A percentile compares a stretch with the other conserved stretches of the same genome.
These are phyloP conservation scores for Orthonyx spaldingii DNA, from an alignment of 2,113 vertebrate genomes.

Conservation along the genomic window DNA sequence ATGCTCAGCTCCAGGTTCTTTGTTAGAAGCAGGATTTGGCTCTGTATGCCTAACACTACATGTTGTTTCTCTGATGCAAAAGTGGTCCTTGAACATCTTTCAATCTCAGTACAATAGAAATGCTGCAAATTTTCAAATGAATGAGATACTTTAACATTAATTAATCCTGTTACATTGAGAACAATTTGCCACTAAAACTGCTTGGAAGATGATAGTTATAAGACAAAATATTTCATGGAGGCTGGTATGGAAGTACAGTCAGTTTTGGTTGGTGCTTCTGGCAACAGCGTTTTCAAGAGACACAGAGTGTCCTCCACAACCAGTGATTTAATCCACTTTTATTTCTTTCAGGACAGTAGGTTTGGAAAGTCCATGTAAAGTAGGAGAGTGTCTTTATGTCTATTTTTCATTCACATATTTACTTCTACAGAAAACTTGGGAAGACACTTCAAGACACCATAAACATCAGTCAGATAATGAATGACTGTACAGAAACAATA, in stretches of 20 bases:
- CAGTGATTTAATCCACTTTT: neutral
- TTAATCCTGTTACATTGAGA: neutral
- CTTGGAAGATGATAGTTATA: neutral
- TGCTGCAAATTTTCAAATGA: neutral
- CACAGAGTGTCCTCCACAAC: neutral
- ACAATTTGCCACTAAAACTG: neutral
- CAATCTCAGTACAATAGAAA: neutral
- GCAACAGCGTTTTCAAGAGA: neutral
- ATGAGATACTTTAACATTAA: neutral
- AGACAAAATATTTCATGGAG: neutral
- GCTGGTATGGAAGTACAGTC: neutral
- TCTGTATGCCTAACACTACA: neutral
- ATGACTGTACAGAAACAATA: neutral
- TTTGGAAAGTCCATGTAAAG: neutral
- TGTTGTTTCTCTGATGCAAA: neutral
- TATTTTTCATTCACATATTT: neutral
- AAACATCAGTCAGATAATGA: neutral
- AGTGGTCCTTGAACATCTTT: neutral
- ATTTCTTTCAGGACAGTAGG: neutral
- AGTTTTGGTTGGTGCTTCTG: neutral
- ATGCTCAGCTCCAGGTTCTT: neutral
- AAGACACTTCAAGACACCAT: neutral
- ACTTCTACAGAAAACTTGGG: neutral
- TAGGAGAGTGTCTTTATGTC: neutral
- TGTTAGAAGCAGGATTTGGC: neutral